Conservation (phyloP, 2,113 vertebrate genomes). For the Poeciliopsis occidentalis region DNA sequence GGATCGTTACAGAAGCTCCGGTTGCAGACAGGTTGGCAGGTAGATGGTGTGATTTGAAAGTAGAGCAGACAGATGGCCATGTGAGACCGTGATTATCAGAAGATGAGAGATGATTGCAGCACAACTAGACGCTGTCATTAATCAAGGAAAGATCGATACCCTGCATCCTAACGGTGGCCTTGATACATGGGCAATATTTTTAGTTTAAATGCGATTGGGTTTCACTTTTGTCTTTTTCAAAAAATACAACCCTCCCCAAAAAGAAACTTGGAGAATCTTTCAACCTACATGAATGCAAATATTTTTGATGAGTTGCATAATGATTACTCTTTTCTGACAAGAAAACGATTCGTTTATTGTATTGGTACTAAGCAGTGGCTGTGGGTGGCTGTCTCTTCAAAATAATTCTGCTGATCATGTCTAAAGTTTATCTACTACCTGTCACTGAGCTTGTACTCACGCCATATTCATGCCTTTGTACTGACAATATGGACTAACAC, state of each 20-base stretch:
- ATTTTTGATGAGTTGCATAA: not conserved
- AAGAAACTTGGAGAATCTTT: not conserved
- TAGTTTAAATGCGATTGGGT: not conserved
- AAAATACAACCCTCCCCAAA: not conserved
- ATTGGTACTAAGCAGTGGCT: not conserved
- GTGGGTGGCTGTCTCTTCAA: too few species aligned
- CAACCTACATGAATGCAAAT: too few species aligned
- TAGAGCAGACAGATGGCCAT: slow-evolving; percentile 71
- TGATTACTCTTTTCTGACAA: too few species aligned
- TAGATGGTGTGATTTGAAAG: slow-evolving; percentile 69
- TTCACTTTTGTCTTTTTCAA: not conserved
- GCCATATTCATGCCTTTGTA: too few species aligned
- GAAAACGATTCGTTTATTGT: not conserved
- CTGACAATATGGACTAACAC: too few species aligned
- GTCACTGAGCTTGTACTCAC: too few species aligned
- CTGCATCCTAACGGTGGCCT: slow-evolving; percentile 34
- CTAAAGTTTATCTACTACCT: too few species aligned
- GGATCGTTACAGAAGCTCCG: slow-evolving; percentile 59
- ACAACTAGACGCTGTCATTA: slow-evolving; percentile 57
- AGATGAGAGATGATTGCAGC: slow-evolving; percentile 70
- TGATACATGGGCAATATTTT: slow-evolving; percentile 48
- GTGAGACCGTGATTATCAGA: slow-evolving; percentile 60
- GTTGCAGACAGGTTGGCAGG: slow-evolving; percentile 65
- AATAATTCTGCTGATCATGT: too few species aligned
- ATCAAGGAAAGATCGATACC: slow-evolving; percentile 71